Percentiles rank a stretch among this genome's conserved stretches.
Conservation (phyloP, 2,888 invertebrate species). For the Eupithecia abbreviata region DNA sequence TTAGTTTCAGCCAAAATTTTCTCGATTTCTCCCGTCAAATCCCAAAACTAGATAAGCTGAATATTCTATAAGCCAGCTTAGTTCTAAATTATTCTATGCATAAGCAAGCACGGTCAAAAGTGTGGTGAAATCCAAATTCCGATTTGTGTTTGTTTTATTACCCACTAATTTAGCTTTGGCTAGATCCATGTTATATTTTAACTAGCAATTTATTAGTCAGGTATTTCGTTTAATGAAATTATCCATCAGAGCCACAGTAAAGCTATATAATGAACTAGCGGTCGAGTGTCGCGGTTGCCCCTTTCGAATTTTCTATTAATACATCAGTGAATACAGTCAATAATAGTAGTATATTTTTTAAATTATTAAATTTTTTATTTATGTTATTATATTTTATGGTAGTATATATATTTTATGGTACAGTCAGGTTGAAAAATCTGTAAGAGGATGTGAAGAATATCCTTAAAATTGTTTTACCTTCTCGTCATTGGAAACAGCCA, state of each 20-base stretch:
- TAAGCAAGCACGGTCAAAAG: slow-evolving; percentile 33
- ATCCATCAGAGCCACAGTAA: neutral
- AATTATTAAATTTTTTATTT: too few relatives aligned
- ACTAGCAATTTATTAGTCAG: neutral
- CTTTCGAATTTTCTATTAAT: neutral
- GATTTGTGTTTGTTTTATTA: slow-evolving; percentile 1
- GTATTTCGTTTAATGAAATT: neutral
- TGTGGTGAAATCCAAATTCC: slow-evolving; percentile 29
- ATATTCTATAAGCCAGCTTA: slow-evolving; percentile 30
- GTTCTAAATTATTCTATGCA: slow-evolving; percentile 35
- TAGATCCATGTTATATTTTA: neutral
- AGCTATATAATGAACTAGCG: neutral
- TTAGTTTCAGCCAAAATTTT: slow-evolving; percentile 14
- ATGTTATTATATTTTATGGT: too few relatives aligned
- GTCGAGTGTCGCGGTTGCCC: neutral
- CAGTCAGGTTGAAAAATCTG: too few relatives aligned
- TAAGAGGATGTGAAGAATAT: too few relatives aligned
- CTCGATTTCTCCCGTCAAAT: slow-evolving; percentile 14
- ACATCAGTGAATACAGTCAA: neutral
- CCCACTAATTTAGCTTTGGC: neutral
- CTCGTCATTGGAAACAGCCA: too few relatives aligned
- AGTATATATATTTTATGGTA: too few relatives aligned
- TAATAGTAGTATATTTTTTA: too few relatives aligned
- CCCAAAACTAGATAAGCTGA: slow-evolving; percentile 25
- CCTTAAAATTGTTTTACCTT: too few relatives aligned